Base-by-base conservation (phyloP, 2,888 invertebrate species). In the Cabera pusaria region DNA sequence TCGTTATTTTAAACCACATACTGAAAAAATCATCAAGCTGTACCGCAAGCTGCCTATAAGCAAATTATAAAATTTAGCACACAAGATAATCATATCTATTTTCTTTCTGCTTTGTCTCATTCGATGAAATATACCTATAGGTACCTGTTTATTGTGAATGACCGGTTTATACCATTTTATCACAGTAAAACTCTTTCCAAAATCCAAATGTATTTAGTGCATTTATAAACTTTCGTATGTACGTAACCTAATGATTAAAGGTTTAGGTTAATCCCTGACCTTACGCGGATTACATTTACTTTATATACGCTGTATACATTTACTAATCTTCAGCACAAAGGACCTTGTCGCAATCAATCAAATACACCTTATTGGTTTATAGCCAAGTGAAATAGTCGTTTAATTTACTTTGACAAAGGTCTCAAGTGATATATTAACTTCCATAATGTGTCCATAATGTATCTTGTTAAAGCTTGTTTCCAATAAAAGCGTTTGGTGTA, bases 241-340 rank as follows among this genome's bases (percentile, higher is more conserved):
- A 22, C 29, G 18, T 1, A 2, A 34, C 34, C 26, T 47, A 45
- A 48, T 48, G 39, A 39, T 33, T 34, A 72, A 69, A 75, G 75
- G 74, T 70, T 68, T 68, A 71, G 62, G 59, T 71, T 63, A 53
- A 59, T 56, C 64, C 64, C 45, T 65, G 76, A 69, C 76, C 78
- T 74, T 69, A 67, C 62, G 65, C 57, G 51, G 37, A 52, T 37
- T 44, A n/a, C n/a, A n/a, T n/a, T n/a, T n/a, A n/a, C n/a, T n/a
- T n/a, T n/a, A n/a, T 31, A 41, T 41, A 35, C 25, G 21, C 21
- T 35, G 12, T 28, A 21, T 28, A 16, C 17, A 41, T 25, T 11
- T 8, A 18, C 26, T n/a, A n/a, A n/a, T 17, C 6, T 19, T 25
- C 7, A 23, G 14, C 6, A 14, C 3, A 9, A 9, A 24, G 24